A percentile compares a stretch with the other conserved stretches of the same genome.
Conservation (phyloP, 2,113 vertebrate genomes). For the Copsychus sechellarum region DNA sequence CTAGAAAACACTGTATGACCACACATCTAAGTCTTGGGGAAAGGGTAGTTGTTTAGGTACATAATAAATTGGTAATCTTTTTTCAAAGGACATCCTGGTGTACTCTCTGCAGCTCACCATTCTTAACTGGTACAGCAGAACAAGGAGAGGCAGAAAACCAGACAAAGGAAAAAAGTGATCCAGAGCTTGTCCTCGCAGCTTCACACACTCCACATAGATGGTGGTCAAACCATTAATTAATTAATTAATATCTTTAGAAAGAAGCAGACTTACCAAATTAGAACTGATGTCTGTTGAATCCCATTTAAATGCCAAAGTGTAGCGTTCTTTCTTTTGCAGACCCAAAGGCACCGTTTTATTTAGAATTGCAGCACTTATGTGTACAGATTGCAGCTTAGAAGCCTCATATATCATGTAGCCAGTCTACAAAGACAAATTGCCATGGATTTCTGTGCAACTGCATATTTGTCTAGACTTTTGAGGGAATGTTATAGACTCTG, state of each 20-base stretch:
- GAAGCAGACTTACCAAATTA: slow-evolving; percentile 57
- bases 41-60: background rate
- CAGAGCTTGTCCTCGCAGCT: background rate
- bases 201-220: background rate
- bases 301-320: slow-evolving; percentile 51
- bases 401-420: slow-evolving; percentile 35
- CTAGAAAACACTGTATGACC: background rate
- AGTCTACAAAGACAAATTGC: slow-evolving; percentile 65
- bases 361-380: fast-evolving
- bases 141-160: background rate
- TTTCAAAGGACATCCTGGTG: background rate
- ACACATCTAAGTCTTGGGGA: background rate
- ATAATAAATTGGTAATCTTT: background rate
- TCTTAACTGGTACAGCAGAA: background rate
- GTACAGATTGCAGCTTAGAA: background rate
- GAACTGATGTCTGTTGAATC: fast-evolving
- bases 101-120: background rate
- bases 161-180: background rate
- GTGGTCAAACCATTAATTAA: background rate
- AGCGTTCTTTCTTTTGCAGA: background rate
- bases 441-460: background rate
- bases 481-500: background rate
- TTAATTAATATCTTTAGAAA: background rate
- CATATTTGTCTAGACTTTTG: background rate
- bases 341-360: fast-evolving